A percentile compares a stretch with the other conserved stretches of the same genome.
These are phyloP conservation scores for Brachionus sp. DNA, from an alignment of 1,140 invertebrate genomes.

Conservation along the genomic window DNA sequence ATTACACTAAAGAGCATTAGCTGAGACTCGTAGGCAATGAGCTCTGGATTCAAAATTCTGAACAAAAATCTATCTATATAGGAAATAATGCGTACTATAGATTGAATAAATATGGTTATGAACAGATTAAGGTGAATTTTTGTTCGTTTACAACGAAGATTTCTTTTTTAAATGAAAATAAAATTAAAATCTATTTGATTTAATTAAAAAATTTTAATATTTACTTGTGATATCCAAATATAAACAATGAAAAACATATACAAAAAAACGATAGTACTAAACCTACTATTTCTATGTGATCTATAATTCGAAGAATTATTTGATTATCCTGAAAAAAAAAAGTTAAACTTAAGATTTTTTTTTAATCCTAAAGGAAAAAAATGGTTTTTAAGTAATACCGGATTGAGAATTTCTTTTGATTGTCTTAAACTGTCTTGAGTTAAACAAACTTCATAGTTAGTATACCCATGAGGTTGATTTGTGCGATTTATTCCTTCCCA, in stretches of 20 bases:
- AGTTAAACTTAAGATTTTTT: neutral
- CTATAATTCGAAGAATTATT: constrained; percentile 3
- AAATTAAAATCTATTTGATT: neutral
- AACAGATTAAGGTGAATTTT: constrained; percentile 38
- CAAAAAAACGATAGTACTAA: constrained; percentile 25
- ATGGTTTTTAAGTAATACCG: neutral
- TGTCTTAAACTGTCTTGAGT: neutral
- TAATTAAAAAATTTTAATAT: neutral
- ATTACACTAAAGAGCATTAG: constrained; percentile 39
- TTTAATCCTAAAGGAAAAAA: neutral
- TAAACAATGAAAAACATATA: constrained; percentile 35
- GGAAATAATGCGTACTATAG: neutral
- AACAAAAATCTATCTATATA: constrained; percentile 25
- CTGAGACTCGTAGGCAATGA: constrained; percentile 29
- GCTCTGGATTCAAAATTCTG: constrained; percentile 19
- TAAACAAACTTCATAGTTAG: constrained; percentile 9
- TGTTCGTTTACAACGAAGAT: constrained; percentile 32
- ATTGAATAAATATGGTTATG: constrained; percentile 30
- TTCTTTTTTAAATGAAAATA: constrained; percentile 2
- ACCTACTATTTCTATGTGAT: constrained; percentile 35
- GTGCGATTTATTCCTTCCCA: constrained; percentile 35
- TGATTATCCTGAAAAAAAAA: neutral
- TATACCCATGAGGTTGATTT: neutral
- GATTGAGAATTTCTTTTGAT: neutral
- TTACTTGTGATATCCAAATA: constrained; percentile 45